A percentile compares a stretch with the other conserved stretches of the same genome.
phyloP scores from a whole-genome alignment of 2,888 invertebrate species.

The Leucoma salicis region DNA sequence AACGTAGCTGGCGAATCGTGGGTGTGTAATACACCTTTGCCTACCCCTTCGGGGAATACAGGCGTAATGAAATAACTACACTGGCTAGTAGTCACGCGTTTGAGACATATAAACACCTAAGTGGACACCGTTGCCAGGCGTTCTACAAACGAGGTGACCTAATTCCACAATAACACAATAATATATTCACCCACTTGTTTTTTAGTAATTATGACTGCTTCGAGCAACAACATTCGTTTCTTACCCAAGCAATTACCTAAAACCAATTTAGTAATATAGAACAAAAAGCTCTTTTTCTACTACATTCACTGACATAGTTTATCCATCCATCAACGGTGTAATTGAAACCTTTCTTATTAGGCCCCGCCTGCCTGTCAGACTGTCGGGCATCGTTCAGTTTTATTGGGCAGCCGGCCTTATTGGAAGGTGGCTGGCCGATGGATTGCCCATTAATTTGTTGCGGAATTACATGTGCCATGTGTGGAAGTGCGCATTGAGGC shows the following conservation, averaged over 20 bases:
- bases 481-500: constrained; percentile 22
- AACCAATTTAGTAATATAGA: constrained; percentile 5
- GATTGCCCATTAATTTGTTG: constrained; percentile 49
- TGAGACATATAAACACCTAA: too few relatives aligned
- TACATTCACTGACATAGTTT: constrained; percentile 10
- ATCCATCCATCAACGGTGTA: constrained; percentile 37
- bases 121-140: too few relatives aligned
- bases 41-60: too few relatives aligned
- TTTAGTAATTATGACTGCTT: constrained; percentile 1
- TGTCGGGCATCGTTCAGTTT: constrained; percentile 42
- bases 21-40: too few relatives aligned
- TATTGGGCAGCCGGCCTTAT: constrained; percentile 45
- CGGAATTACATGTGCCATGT: constrained; percentile 39
- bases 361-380: constrained; percentile 23
- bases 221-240: constrained; percentile 6
- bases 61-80: too few relatives aligned
- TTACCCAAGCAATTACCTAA: constrained; percentile 8
- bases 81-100: too few relatives aligned
- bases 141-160: too few relatives aligned
- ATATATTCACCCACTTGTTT: background rate
- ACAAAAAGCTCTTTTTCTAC: constrained; percentile 2
- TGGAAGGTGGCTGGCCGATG: constrained; percentile 37
- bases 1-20: too few relatives aligned
- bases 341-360: constrained; percentile 40
- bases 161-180: too few relatives aligned